phyloP scores from a whole-genome alignment of 2,888 invertebrate species.

The Dermolepida albohirtum region DNA sequence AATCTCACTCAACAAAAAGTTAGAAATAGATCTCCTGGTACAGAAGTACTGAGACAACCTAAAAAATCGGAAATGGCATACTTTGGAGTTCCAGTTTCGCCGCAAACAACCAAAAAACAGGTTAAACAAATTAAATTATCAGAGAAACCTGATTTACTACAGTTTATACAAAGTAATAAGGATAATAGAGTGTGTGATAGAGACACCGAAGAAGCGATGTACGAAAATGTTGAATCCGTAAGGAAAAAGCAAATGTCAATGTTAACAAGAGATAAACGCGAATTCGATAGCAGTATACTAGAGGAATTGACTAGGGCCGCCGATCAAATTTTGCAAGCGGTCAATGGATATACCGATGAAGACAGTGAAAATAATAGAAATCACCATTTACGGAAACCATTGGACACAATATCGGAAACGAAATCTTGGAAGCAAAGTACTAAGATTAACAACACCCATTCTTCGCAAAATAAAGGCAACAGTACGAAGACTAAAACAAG shows the following conservation, averaged over 20 bases:
- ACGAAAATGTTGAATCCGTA: constrained; percentile 59
- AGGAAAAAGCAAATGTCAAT: constrained; percentile 51
- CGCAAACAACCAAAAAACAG: constrained; percentile 50
- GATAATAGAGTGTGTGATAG: constrained; percentile 41
- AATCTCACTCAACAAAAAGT: constrained; percentile 17
- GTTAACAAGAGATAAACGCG: constrained; percentile 43
- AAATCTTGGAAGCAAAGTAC: constrained; percentile 59
- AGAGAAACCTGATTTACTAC: constrained; percentile 60
- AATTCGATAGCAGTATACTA: constrained; percentile 65
- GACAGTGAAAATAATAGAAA: constrained; percentile 56
- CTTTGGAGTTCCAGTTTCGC: constrained; percentile 59
- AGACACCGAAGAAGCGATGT: constrained; percentile 55
- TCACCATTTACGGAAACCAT: constrained; percentile 49
- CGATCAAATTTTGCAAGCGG: constrained; percentile 71
- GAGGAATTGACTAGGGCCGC: constrained; percentile 71
- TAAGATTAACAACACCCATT: constrained; percentile 46
- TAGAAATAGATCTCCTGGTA: constrained; percentile 45
- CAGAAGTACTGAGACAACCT: constrained; percentile 60
- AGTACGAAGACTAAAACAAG: constrained; percentile 53
- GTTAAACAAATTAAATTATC: constrained; percentile 47
- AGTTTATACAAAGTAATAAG: constrained; percentile 46
- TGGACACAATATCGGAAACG: constrained; percentile 65
- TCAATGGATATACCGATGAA: constrained; percentile 69
- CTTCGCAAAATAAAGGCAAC: constrained; percentile 46
- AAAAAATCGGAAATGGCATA: constrained; percentile 64